Conservation (phyloP, 2,113 vertebrate species). For the Brachyhypopomus occidentalis region DNA sequence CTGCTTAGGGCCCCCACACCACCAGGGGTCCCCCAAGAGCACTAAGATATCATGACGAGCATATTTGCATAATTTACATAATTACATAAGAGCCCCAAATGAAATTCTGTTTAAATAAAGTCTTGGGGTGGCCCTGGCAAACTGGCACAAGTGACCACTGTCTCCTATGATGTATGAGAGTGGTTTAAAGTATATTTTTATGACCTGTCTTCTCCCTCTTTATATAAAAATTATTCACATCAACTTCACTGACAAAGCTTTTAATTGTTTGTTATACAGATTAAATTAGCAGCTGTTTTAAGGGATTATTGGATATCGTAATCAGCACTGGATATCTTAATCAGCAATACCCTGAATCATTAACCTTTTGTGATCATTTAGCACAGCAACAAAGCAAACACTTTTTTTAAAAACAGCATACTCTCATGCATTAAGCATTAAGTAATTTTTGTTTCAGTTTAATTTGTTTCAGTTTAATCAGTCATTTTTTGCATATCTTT, state of each 20-base stretch:
- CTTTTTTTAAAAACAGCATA: not conserved
- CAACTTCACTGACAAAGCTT: conserved; percentile 15
- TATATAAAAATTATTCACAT: conserved; percentile 2
- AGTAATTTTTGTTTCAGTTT: conserved; percentile 16
- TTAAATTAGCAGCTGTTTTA: conserved; percentile 43
- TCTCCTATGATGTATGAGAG: not conserved
- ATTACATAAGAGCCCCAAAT: too few relatives aligned
- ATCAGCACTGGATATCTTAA: conserved; percentile 44
- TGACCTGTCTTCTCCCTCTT: not conserved
- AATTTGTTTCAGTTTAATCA: not conserved
- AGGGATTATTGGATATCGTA: conserved; percentile 45
- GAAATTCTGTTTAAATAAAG: too few relatives aligned
- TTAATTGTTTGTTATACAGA: conserved; percentile 31
- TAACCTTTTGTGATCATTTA: conserved; percentile 39
- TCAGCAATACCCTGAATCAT: conserved; percentile 31
- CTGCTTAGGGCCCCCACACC: too few relatives aligned
- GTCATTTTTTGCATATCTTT: not conserved
- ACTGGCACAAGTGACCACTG: too few relatives aligned
- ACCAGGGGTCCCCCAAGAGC: too few relatives aligned
- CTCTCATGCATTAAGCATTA: not conserved
- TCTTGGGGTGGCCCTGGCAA: too few relatives aligned
- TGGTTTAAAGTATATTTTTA: not conserved
- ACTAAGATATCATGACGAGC: too few relatives aligned
- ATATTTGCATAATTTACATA: too few relatives aligned
- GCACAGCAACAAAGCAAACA: conserved; percentile 2